These are phyloP conservation scores for Anoura caudifer DNA, from an alignment of 2,113 vertebrate species.

Conservation along the genomic window DNA sequence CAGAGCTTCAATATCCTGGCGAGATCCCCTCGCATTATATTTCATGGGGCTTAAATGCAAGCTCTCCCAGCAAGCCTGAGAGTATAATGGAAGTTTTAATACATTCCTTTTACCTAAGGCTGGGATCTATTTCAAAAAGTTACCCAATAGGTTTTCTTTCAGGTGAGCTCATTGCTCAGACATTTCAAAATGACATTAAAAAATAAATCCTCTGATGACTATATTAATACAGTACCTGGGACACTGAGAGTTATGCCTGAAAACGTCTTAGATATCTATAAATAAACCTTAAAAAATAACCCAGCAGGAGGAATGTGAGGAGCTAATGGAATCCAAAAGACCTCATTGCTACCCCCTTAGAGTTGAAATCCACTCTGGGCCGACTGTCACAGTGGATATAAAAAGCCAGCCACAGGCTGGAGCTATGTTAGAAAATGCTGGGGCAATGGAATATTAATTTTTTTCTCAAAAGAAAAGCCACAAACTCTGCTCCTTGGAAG, in stretches of 20 bases:
- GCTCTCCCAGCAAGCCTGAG: slow-evolving; percentile 47
- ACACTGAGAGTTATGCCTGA: slow-evolving; percentile 52
- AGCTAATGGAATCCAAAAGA: slow-evolving; percentile 58
- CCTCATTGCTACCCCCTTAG: neutral
- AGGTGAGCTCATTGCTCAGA: slow-evolving; percentile 68
- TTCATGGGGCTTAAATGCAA: slow-evolving; percentile 67
- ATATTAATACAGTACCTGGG: slow-evolving; percentile 65
- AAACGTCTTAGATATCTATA: slow-evolving; percentile 68
- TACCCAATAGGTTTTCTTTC: slow-evolving; percentile 68
- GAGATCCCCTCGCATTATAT: slow-evolving; percentile 59
- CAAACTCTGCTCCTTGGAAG: neutral
- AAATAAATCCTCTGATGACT: slow-evolving; percentile 70
- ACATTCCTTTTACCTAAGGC: slow-evolving; percentile 67
- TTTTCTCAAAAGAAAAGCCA: neutral
- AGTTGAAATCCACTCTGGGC: slow-evolving; percentile 37
- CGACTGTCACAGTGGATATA: neutral
- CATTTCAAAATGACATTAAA: slow-evolving; percentile 66
- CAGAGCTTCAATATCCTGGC: slow-evolving; percentile 53
- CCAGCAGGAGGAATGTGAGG: slow-evolving; percentile 66
- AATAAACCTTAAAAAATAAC: slow-evolving; percentile 68
- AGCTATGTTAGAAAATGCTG: slow-evolving; percentile 8
- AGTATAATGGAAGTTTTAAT: slow-evolving; percentile 66
- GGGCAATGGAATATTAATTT: slow-evolving; percentile 14
- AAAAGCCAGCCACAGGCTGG: slow-evolving; percentile 21
- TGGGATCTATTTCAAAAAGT: slow-evolving; percentile 74